phyloP scores from a whole-genome alignment of 2,797 vertebrate genomes.

The Artibeus jamaicensis region DNA sequence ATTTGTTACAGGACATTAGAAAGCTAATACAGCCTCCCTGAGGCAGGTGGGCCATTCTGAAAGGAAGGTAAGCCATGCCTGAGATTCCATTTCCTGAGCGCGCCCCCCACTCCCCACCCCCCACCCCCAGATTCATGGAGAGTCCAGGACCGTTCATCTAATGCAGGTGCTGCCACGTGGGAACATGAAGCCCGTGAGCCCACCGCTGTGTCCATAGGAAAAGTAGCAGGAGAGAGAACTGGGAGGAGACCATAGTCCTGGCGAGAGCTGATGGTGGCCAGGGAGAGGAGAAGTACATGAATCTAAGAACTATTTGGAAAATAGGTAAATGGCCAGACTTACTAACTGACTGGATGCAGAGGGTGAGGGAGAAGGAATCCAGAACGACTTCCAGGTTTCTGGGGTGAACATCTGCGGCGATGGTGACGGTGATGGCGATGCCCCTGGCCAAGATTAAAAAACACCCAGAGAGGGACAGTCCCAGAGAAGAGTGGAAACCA shows the following conservation, averaged over 20 bases:
- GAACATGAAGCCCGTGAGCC: neutral
- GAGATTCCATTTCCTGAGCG: neutral
- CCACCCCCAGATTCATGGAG: too few species aligned
- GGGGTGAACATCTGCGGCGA: neutral
- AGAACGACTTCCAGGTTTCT: neutral
- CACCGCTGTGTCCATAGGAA: neutral
- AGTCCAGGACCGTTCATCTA: neutral
- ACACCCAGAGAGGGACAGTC: neutral
- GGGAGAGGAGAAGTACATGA: neutral
- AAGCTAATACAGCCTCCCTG: neutral
- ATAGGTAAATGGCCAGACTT: neutral
- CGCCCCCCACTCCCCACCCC: too few species aligned
- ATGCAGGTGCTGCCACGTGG: neutral
- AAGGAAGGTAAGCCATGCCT: neutral
- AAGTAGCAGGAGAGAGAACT: neutral
- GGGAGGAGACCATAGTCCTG: neutral
- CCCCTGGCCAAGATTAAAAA: neutral
- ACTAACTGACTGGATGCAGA: neutral
- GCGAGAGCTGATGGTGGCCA: neutral
- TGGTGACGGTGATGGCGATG: too few species aligned
- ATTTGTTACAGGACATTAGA: neutral
- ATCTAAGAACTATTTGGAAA: neutral
- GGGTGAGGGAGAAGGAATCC: neutral
- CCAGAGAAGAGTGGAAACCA: neutral
- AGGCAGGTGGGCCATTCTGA: neutral